A percentile compares a stretch with the other conserved stretches of the same genome.
phyloP scores from a whole-genome alignment of 2,888 invertebrate genomes.

The Syrista parreyssii region DNA sequence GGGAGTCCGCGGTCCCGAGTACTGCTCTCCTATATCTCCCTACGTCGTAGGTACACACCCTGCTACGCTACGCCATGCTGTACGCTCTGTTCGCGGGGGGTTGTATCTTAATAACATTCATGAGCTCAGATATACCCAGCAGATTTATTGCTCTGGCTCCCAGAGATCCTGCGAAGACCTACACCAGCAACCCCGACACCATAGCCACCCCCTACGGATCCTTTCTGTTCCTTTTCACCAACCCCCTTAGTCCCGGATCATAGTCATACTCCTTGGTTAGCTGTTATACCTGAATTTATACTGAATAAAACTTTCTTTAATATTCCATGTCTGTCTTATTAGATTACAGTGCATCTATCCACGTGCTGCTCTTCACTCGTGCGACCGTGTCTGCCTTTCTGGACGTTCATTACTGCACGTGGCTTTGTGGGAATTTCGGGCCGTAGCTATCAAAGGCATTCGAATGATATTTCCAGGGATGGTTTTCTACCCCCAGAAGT shows the following conservation, averaged over 20 bases:
- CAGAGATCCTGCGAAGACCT: slow-evolving; percentile 46
- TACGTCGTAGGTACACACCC: slow-evolving; percentile 41
- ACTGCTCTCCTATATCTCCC: slow-evolving; percentile 46
- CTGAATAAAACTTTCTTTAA: neutral
- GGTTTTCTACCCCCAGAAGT: neutral
- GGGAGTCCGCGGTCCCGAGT: slow-evolving; percentile 35
- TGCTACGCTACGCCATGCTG: slow-evolving; percentile 36
- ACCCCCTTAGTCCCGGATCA: neutral
- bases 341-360: neutral
- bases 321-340: neutral
- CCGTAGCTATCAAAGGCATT: neutral
- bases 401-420: neutral
- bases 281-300: neutral
- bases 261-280: neutral
- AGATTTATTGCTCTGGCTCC: slow-evolving; percentile 65
- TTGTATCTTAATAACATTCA: slow-evolving; percentile 68
- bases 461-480: neutral
- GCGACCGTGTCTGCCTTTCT: neutral
- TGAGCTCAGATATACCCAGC: slow-evolving; percentile 66
- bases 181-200: slow-evolving; percentile 26
- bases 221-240: neutral
- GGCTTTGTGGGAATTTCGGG: neutral
- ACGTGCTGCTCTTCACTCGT: neutral
- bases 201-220: slow-evolving; percentile 14
- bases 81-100: slow-evolving; percentile 52